Conservation (phyloP, 2,888 invertebrate species). For the Onthophagus sagittarius region DNA sequence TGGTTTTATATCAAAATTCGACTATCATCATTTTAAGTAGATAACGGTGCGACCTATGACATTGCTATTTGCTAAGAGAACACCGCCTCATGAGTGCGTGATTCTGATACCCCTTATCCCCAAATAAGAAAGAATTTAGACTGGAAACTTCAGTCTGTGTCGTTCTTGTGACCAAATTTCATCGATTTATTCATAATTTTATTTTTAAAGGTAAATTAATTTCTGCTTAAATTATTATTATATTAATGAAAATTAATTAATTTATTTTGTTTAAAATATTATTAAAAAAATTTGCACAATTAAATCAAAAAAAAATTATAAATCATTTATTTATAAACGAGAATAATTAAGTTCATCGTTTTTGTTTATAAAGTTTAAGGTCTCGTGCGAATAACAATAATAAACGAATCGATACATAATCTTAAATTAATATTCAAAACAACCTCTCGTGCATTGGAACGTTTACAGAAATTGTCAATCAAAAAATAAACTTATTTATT, state of each 20-base stretch:
- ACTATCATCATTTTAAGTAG: not conserved
- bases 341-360: not conserved
- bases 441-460: not conserved
- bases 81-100: not conserved
- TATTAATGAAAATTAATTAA: too few relatives aligned
- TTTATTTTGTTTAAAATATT: too few relatives aligned
- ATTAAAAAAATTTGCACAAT: too few relatives aligned
- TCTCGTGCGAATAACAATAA: not conserved
- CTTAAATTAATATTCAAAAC: not conserved
- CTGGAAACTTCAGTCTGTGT: not conserved
- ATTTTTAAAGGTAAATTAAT: not conserved
- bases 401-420: not conserved
- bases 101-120: not conserved
- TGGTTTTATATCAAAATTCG: not conserved
- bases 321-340: too few relatives aligned
- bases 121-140: not conserved
- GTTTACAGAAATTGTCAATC: not conserved
- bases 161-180: not conserved
- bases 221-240: not conserved
- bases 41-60: not conserved
- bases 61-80: not conserved
- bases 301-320: too few relatives aligned
- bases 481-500: too few relatives aligned
- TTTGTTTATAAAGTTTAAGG: not conserved
- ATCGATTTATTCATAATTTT: not conserved